Evolutionary conservation across 2,113 vertebrate species (phyloP), one percentile per base, ranked within the genome.

Genomic region (Clupea harengus): DNA sequence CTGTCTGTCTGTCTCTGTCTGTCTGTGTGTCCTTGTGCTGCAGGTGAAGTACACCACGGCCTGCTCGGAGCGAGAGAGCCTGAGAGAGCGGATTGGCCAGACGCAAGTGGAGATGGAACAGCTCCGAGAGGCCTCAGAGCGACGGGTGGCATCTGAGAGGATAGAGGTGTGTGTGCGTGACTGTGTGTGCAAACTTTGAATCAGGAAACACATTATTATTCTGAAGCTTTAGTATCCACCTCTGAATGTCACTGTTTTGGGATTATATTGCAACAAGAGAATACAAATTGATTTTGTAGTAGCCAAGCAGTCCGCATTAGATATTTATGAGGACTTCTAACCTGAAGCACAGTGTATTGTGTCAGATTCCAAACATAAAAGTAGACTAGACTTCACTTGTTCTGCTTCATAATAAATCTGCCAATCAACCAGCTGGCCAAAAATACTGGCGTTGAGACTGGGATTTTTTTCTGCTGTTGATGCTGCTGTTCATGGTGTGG

Each of bases 121-220:
- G 11, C 90, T 98, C 72, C 96, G 91, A 86, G 96, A 98, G 93
- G 81, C 91, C 9, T 88, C 96, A 18, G 95, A 96, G 3, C 94
- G 95, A 86, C 94, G 89, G 45, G 87, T 94, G 80, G 90, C 94
- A 45, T 97, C 97, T 17, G 96, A 97, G 87, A 96, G 94, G 45
- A 95, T 98, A 54, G 97, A 99, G 95, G 98, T 98, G 92, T 85
- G 89, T 64, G 92, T 85, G 89, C 64, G 98, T 98, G 92, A 85
- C 89, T 64, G 98, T 98, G 92, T 85, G 89, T 64, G 17, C 15
- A 54, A 60, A 20, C 20, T 60, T 60, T 60, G 54, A 60, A 20
- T 20, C 54, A 60, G 54, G 20, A 60, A 18, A 60, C 20, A 4
- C 52, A 60, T 3, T 60, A 20, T 20, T 22, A 4, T 18, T 60